Conservation (phyloP, 1,140 invertebrate species). For the Lerema accius region DNA sequence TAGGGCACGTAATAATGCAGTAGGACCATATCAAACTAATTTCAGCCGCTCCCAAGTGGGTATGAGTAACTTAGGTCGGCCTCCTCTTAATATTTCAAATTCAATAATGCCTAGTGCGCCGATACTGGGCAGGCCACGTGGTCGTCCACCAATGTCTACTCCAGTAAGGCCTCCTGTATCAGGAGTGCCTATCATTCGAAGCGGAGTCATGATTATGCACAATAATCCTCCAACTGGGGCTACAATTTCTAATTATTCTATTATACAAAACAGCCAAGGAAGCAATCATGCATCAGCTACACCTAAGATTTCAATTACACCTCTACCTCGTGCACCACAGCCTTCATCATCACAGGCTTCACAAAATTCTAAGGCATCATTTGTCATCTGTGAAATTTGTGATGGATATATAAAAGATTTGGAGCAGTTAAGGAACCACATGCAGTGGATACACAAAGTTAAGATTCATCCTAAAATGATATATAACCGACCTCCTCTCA, state of each 20-base stretch:
- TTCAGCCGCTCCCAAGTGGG: constrained; percentile 65
- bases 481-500: constrained; percentile 95
- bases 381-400: constrained; percentile 97
- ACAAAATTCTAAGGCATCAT: constrained; percentile 84
- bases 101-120: constrained; percentile 56
- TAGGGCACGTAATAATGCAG: constrained; percentile 76
- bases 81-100: constrained; percentile 60
- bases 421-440: constrained; percentile 95
- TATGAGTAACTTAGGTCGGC: constrained; percentile 60
- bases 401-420: constrained; percentile 97
- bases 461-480: constrained; percentile 99
- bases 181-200: constrained; percentile 73
- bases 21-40: constrained; percentile 65
- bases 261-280: constrained; percentile 66
- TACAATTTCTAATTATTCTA: constrained; percentile 73
- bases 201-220: constrained; percentile 78
- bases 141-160: constrained; percentile 64
- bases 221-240: constrained; percentile 68
- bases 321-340: constrained; percentile 88
- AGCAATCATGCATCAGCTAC: constrained; percentile 61
- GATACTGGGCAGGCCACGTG: constrained; percentile 63
- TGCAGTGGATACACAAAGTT: constrained; percentile 98
- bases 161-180: constrained; percentile 62
- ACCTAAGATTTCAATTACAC: constrained; percentile 96
- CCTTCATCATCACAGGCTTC: constrained; percentile 75